Percentiles rank a stretch among this genome's conserved stretches.
These are phyloP conservation scores for Caenorhabditis virilis DNA, from an alignment of 2,888 invertebrate species.

Conservation along the genomic window DNA sequence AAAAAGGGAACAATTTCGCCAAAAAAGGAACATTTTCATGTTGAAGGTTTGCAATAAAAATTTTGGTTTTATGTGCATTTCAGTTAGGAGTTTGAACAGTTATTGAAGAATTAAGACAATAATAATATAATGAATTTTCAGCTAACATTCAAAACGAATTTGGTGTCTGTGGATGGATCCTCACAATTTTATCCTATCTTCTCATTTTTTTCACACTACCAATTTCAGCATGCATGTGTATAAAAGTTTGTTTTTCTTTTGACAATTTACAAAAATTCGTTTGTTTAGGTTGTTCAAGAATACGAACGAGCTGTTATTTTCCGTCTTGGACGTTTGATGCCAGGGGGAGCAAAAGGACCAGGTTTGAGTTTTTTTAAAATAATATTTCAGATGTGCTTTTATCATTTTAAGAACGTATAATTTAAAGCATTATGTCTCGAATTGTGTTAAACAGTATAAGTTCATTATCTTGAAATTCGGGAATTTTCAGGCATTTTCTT, in stretches of 20 bases:
- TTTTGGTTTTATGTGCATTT: too few relatives aligned
- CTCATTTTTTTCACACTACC: conserved; percentile 67
- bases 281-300: conserved; percentile 67
- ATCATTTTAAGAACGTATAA: neutral
- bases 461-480: too few relatives aligned
- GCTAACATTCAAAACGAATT: conserved; percentile 68
- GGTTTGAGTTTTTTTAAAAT: conserved; percentile 16
- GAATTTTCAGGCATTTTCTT: conserved; percentile 70
- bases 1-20: neutral
- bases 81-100: too few relatives aligned
- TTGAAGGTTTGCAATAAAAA: conserved; percentile 28
- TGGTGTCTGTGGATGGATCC: conserved; percentile 68
- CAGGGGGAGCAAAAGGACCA: conserved; percentile 78
- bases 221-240: conserved; percentile 66
- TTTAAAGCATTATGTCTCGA: neutral
- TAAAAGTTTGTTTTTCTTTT: conserved; percentile 67
- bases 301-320: conserved; percentile 84
- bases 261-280: conserved; percentile 36
- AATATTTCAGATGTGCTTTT: neutral
- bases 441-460: too few relatives aligned
- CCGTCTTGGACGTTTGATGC: conserved; percentile 79
- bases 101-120: too few relatives aligned
- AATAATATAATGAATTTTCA: conserved; percentile 52
- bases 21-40: conserved; percentile 40
- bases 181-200: conserved; percentile 66